Base-by-base conservation (phyloP, 2,888 invertebrate species). In the Oxyteleia sp. region DNA sequence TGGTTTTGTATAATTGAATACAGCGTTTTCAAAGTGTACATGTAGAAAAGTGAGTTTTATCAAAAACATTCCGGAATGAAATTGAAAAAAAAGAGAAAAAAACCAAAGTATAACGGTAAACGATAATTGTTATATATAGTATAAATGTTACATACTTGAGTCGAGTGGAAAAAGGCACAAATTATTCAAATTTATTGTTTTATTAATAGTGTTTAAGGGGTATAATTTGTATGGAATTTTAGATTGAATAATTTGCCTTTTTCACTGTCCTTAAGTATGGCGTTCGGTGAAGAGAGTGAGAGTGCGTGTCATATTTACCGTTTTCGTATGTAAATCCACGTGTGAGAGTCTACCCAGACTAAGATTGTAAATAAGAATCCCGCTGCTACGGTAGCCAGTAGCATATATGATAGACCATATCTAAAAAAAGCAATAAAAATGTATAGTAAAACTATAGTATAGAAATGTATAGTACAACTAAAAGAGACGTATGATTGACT, bases 291-390 rank as follows among this genome's bases (percentile, higher is more conserved):
- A 38, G 11, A 53, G 49, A 55, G 16, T 43, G n/a, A 43, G 15
- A 41, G 57, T 43, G 45, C 38, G 35, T 53, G 10, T 26, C 51
- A 63, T 71, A 78, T 93, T 95, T 94, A 96, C 98, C 97, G 96
- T 94, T 97, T 98, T 90, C 98, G 96, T 87, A 98, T 98, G 92
- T 98, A 98, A 92, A 98, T 98, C 98, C 99, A 99, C 7, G 98
- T 98, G 91, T 98, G 98, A 3, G 98, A 98, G 92, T 98, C 98
- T 66, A 99, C 96, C 95, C 98, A 97, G 61, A 98, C 98, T 88
- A 98, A 96, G 29, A 98, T 96, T 0, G 98, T 98, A 93, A 99
- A 96, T 88, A 98, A 95, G 85, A 99, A 95, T 10, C 98, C 98
- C 32, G 98, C 97, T 41, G 97, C 95, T 41, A 97, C 95, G 80